phyloP scores from a whole-genome alignment of 1,140 invertebrate species.

The Drosophila yakuba region DNA sequence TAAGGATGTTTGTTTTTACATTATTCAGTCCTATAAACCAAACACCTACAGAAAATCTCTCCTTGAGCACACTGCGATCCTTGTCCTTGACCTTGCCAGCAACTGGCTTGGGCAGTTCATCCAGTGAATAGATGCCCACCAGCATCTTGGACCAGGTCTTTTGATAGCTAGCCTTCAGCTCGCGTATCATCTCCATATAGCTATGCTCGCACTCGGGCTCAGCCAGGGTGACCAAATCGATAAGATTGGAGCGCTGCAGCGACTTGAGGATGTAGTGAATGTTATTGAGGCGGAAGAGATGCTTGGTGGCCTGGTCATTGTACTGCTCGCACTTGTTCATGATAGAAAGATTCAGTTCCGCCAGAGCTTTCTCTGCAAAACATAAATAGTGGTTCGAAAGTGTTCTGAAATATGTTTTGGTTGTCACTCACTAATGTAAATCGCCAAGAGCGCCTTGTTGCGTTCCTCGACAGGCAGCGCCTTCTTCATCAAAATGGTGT shows the following conservation, averaged over 20 bases:
- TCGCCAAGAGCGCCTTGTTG: slow-evolving; percentile 89
- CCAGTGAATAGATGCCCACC: slow-evolving; percentile 88
- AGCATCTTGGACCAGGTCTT: slow-evolving; percentile 92
- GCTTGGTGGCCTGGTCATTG: slow-evolving; percentile 91
- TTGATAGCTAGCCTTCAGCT: slow-evolving; percentile 81
- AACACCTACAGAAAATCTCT: slow-evolving; percentile 91
- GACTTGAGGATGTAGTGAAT: slow-evolving; percentile 97
- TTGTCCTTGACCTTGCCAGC: slow-evolving; percentile 93
- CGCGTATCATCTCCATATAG: slow-evolving; percentile 90
- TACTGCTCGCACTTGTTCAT: slow-evolving; percentile 94
- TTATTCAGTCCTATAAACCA: no score
- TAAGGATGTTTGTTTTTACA: no score
- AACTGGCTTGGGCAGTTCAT: slow-evolving; percentile 88
- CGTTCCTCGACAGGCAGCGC: slow-evolving; percentile 85
- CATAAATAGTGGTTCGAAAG: background rate
- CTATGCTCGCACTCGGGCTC: slow-evolving; percentile 93
- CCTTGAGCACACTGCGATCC: slow-evolving; percentile 96
- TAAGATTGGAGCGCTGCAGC: slow-evolving; percentile 91
- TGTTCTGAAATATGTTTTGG: background rate
- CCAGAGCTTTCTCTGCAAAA: slow-evolving; percentile 92
- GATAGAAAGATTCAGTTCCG: slow-evolving; percentile 93
- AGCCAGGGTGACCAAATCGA: slow-evolving; percentile 91
- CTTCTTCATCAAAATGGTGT: slow-evolving; percentile 85
- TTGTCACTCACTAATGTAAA: slow-evolving; percentile 89
- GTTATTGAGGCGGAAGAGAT: slow-evolving; percentile 93